Evolutionary conservation across 2,797 vertebrate genomes (phyloP).

Genomic region (Ammospiza maritima): DNA sequence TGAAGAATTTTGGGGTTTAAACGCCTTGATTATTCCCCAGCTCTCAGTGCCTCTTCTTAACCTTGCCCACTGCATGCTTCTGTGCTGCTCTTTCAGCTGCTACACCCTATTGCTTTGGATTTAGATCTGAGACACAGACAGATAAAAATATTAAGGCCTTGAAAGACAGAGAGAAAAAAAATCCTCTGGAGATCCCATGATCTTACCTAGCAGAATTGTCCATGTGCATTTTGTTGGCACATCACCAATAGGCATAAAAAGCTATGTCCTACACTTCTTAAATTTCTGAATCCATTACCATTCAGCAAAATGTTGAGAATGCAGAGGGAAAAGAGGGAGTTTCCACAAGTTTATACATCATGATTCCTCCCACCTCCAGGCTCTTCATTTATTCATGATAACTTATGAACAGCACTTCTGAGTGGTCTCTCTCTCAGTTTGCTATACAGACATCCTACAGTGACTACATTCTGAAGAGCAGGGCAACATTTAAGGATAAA

Average conservation of each 20-base stretch:
- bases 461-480: not conserved
- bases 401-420: not conserved
- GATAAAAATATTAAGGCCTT: not conserved
- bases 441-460: not conserved
- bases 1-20: not conserved
- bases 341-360: not conserved
- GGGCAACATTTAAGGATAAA: not conserved
- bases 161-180: not conserved
- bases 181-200: not conserved
- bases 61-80: accelerated
- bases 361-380: not conserved
- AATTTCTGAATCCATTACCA: not conserved
- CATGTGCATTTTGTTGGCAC: not conserved
- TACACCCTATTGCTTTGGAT: not conserved
- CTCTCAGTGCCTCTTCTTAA: not conserved
- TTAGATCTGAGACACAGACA: not conserved
- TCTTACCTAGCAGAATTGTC: not conserved
- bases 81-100: not conserved
- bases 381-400: not conserved
- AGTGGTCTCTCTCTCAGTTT: not conserved
- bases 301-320: not conserved
- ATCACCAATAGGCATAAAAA: not conserved
- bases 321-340: not conserved
- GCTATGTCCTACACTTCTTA: not conserved
- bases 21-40: not conserved